Base-by-base conservation (phyloP, 2,113 vertebrate genomes). In the Chloroceryle aenea region DNA sequence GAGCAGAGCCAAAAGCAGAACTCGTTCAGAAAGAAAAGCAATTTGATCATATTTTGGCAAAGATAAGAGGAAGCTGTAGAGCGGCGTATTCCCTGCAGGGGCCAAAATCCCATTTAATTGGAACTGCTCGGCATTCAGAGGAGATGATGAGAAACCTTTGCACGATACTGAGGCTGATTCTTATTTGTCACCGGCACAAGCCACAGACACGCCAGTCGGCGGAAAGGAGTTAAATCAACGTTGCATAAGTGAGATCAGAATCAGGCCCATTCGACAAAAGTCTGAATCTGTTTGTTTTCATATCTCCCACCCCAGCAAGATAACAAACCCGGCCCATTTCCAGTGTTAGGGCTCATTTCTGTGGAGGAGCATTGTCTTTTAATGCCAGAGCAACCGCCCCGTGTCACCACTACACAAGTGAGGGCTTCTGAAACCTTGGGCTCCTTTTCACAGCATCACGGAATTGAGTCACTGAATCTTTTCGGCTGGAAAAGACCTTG, bases 1-100 rank as follows among this genome's bases (percentile, higher is more conserved):
- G 89, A 58, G 8, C n/a, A 18, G 73, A 52, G 88, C 88, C 69
- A 23, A 40, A 73, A 93, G 95, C 92, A 97, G 74, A 87, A 82
- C 73, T 61, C 4, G 38, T 23, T 48, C 80, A 58, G 12, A 53
- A 89, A 62, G 89, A 82, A 77, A 11, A 61, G 87, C 8, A 20
- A 32, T 45, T 34, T 19, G 58, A 79, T 82, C 29, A 40, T 20
- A 66, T 19, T 61, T 58, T 96, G 96, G 96, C 96, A 92, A 9
- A 72, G 63, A 20, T 10, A 71, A 86, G 85, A 96, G 95, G 95
- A 96, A 97, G 88, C 82, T n/a, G n/a, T 18, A 68, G 50, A 86
- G 85, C 50, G 77, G 68, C 4, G 0, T 56, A 78, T 86, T 94
- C 90, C 93, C 95, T 85, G 72, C 72, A 74, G 88, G 45, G 85